These are phyloP conservation scores for Zoroaster sp. DNA, from an alignment of 53 echinoderm and acorn worm genomes.

Conservation along the genomic window DNA sequence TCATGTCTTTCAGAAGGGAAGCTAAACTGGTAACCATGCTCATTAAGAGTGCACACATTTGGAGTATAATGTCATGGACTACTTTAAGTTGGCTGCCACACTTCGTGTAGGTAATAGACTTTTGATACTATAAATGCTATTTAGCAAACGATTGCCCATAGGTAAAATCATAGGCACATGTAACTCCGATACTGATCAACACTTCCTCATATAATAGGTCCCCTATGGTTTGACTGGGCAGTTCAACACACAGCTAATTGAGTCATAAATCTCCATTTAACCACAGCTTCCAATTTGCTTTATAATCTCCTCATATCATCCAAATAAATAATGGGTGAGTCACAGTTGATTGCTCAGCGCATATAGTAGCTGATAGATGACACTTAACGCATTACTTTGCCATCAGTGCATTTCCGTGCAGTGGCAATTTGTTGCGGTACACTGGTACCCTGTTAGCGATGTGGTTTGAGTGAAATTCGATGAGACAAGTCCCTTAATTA, in stretches of 20 bases:
- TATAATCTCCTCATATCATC: not conserved
- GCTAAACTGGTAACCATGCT: too few relatives aligned
- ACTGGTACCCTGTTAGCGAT: too few relatives aligned
- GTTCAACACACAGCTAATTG: not conserved
- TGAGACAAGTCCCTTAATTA: not conserved
- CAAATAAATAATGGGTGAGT: constrained; percentile 8
- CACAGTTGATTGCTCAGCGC: not conserved
- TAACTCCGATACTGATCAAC: not conserved
- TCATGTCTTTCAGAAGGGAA: too few relatives aligned
- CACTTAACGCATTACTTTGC: not conserved
- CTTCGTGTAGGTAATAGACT: too few relatives aligned
- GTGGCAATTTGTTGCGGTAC: not conserved
- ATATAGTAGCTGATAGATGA: not conserved
- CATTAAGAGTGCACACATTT: too few relatives aligned
- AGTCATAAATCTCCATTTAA: not conserved
- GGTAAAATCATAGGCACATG: not conserved
- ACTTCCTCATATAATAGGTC: not conserved
- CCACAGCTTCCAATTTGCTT: not conserved
- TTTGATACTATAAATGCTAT: not conserved
- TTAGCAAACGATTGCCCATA: not conserved
- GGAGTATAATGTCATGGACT: too few relatives aligned
- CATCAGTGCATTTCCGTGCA: not conserved
- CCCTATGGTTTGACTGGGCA: not conserved
- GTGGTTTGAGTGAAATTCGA: not conserved
- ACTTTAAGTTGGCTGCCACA: too few relatives aligned